Base-by-base conservation (phyloP, 2,888 invertebrate genomes). In the Drosophila ustulata region DNA sequence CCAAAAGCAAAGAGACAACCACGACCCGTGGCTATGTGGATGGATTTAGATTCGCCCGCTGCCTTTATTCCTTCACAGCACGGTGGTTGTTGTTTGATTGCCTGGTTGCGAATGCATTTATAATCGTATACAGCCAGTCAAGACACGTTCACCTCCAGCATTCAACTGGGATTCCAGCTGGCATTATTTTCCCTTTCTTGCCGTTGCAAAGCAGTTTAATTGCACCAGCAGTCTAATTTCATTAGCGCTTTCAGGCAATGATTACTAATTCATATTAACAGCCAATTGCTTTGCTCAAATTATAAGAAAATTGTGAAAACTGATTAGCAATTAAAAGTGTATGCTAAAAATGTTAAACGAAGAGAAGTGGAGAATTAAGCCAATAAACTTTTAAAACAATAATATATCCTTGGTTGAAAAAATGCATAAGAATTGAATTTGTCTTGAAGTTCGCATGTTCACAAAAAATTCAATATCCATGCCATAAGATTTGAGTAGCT, bases 11-110 rank as follows among this genome's bases (percentile, higher is more conserved):
- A 64, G 47, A 37, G 7, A 7, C 7, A 41, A 41, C 39, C 39
- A 41, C 50, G 23, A 49, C 39, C 26, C 65, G 26, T 32, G 58
- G 50, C 47, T 51, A 47, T 25, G 57, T 53, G 53, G 8, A 50
- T 46, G 75, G 47, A 58, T 57, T 49, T 51, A 57, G 50, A 64
- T 69, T 49, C 63, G 49, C 56, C 61, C 43, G 59, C 55, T 75
- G 78, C 70, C 62, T 73, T 72, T 75, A 67, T 64, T 62, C 67
- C 61, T 26, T 57, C 65, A 52, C 58, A 57, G 45, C 49, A 61
- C 61, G 51, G 63, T 61, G 74, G 65, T 63, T 61, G 41, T 65
- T 71, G 76, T 71, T 82, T 78, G 78, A 82, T 82, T 82, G 70
- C 70, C 73, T 72, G 66, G 62, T 46, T 74, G 61, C 67, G 56